Percentiles rank a stretch among this genome's conserved stretches.
Evolutionary conservation across 1,140 invertebrate genomes (phyloP).

Genomic region (Globodera ellingtonae): DNA sequence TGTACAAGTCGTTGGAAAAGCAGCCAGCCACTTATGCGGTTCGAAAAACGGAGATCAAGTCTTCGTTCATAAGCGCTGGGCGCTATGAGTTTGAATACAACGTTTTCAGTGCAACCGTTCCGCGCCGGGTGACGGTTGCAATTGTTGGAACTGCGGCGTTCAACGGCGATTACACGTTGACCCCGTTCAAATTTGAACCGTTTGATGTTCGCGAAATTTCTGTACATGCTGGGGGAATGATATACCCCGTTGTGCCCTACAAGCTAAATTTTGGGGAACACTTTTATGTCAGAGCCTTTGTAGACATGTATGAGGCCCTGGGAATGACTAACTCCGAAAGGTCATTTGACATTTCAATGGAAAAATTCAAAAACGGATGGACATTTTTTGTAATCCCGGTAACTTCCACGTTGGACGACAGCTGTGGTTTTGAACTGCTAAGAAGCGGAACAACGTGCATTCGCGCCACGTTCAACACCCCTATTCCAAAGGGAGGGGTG

Average conservation of each 20-base stretch:
- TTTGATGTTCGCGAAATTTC: background rate
- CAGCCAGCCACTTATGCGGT: background rate
- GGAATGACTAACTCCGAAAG: background rate
- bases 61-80: constrained; percentile 18
- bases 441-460: constrained; percentile 21
- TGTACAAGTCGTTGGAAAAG: constrained; percentile 4
- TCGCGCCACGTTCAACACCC: background rate
- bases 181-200: constrained; percentile 29
- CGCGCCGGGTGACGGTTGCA: background rate
- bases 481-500: constrained; percentile 2
- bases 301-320: constrained; percentile 19
- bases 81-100: constrained; percentile 15
- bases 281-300: constrained; percentile 6
- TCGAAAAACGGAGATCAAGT: constrained; percentile 21
- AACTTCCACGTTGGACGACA: constrained; percentile 1
- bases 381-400: constrained; percentile 6
- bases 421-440: constrained; percentile 21
- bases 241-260: too few species aligned
- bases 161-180: constrained; percentile 3
- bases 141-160: background rate
- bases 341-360: constrained; percentile 7
- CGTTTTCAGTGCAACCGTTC: background rate
- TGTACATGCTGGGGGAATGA: too few species aligned
- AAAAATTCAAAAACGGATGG: constrained; percentile 16
- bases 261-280: background rate